Percentiles rank a stretch among this genome's conserved stretches.
These are phyloP conservation scores for Lochmaea crataegi DNA, from an alignment of 2,888 invertebrate genomes.

Conservation along the genomic window DNA sequence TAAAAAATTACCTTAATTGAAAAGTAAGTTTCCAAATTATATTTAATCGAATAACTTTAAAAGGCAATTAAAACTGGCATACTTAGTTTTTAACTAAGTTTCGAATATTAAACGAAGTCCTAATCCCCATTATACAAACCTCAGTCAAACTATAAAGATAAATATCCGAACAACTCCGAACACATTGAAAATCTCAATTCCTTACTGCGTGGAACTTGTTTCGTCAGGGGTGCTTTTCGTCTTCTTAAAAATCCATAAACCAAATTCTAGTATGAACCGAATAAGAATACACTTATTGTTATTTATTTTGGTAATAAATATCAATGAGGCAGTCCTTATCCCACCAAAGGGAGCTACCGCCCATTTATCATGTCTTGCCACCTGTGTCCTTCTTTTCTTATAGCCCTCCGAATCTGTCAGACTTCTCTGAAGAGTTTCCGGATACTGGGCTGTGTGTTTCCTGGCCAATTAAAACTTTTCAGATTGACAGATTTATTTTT, in stretches of 20 bases:
- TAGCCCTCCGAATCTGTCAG: constrained; percentile 33
- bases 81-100: constrained; percentile 4
- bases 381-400: constrained; percentile 52
- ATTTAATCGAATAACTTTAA: background rate
- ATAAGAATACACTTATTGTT: constrained; percentile 63
- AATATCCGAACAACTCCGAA: constrained; percentile 23
- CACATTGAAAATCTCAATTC: constrained; percentile 35
- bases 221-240: constrained; percentile 40
- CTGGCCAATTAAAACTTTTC: constrained; percentile 39
- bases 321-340: constrained; percentile 58
- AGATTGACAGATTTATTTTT: constrained; percentile 61
- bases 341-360: constrained; percentile 44
- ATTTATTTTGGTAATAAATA: constrained; percentile 64
- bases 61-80: constrained; percentile 1
- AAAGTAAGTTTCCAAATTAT: background rate
- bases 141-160: constrained; percentile 22
- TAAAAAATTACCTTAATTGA: background rate
- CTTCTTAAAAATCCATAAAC: constrained; percentile 51
- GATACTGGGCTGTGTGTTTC: constrained; percentile 20
- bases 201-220: constrained; percentile 31
- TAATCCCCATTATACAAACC: constrained; percentile 5
- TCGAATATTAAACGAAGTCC: constrained; percentile 1
- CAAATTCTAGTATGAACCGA: constrained; percentile 58
- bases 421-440: constrained; percentile 19
- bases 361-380: constrained; percentile 58